phyloP scores from a whole-genome alignment of 2,113 vertebrate genomes.

The Anoura caudifer region DNA sequence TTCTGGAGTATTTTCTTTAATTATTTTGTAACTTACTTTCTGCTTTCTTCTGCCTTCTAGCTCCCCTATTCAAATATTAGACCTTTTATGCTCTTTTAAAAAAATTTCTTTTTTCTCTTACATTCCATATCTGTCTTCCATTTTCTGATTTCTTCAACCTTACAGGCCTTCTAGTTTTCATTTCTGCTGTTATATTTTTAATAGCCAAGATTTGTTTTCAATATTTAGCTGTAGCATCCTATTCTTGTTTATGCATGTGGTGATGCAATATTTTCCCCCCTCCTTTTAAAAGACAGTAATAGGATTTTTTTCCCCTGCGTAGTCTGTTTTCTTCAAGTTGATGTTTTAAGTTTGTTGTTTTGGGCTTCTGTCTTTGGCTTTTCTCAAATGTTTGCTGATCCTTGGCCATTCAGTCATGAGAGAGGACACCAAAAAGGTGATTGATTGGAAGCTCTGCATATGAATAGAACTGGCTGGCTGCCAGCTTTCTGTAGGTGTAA shows the following conservation, averaged over 20 bases:
- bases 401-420: background rate
- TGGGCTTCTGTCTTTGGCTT: background rate
- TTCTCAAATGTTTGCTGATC: background rate
- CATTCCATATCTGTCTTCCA: background rate
- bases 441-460: background rate
- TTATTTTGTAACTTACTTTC: background rate
- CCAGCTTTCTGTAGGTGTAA: background rate
- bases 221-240: background rate
- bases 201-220: background rate
- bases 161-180: background rate
- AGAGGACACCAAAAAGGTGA: background rate
- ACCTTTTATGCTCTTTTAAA: background rate
- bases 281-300: background rate
- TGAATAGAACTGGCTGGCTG: background rate
- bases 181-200: conserved; percentile 1
- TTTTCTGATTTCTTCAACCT: background rate
- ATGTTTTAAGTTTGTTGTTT: conserved; percentile 22
- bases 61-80: background rate
- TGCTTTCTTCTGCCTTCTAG: background rate
- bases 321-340: background rate
- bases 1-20: background rate
- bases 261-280: background rate
- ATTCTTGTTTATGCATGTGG: background rate
- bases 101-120: background rate
- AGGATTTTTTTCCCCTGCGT: background rate